phyloP scores from a whole-genome alignment of 2,113 vertebrate genomes.

The Gasterosteus aculeatus region DNA sequence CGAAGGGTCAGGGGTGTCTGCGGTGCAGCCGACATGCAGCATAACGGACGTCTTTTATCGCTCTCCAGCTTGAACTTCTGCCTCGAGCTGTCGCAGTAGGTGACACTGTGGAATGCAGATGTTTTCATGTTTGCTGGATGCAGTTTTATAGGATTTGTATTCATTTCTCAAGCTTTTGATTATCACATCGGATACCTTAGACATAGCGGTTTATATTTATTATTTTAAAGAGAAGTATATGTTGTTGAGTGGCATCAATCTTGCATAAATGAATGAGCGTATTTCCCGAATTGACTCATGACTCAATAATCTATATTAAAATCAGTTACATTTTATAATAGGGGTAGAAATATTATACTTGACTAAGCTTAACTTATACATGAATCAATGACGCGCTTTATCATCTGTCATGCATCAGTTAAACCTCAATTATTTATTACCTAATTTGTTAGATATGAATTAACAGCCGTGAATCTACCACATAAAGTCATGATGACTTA shows the following conservation, averaged over 20 bases:
- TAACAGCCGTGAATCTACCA: neutral
- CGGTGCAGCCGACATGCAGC: neutral
- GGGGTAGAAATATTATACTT: too few relatives aligned
- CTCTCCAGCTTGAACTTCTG: conserved; percentile 21
- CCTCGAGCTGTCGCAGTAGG: neutral
- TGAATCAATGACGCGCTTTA: too few relatives aligned
- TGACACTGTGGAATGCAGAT: conserved; percentile 30
- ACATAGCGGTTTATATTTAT: neutral
- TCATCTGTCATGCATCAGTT: neutral
- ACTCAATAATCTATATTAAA: too few relatives aligned
- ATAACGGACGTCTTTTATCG: neutral
- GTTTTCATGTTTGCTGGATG: conserved; percentile 23
- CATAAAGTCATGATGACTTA: neutral
- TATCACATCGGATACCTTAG: neutral
- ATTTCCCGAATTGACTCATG: too few relatives aligned
- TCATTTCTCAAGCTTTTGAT: neutral
- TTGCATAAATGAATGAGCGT: too few relatives aligned
- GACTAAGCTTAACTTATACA: neutral
- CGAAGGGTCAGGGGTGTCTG: neutral
- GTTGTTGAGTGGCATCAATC: too few relatives aligned
- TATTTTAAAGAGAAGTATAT: neutral
- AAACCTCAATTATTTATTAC: neutral
- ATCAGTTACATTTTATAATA: too few relatives aligned
- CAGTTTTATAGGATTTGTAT: neutral
- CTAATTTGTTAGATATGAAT: neutral